Conservation (phyloP, 2,113 vertebrate species). For the Gasterosteus nipponicus region DNA sequence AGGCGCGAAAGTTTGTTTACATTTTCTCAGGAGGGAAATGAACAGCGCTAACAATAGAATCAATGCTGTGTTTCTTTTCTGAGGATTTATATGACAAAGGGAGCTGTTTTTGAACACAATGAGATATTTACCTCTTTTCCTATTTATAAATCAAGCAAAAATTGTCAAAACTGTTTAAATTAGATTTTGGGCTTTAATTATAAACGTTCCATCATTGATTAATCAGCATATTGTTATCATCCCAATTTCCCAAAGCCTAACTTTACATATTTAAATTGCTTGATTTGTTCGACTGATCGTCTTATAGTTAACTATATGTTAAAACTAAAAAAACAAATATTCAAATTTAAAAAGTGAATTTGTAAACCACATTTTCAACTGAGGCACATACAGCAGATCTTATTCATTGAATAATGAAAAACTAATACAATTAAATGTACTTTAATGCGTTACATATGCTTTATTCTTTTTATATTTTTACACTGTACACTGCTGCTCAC, state of each 20-base stretch:
- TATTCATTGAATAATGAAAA: neutral
- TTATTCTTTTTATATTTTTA: slow-evolving; percentile 82
- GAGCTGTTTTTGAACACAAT: neutral
- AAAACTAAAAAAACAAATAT: neutral
- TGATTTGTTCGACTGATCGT: neutral
- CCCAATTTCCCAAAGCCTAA: neutral
- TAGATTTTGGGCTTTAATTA: neutral
- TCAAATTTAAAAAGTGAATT: neutral
- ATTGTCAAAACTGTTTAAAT: neutral
- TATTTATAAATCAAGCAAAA: neutral
- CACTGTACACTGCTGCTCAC: slow-evolving; percentile 85
- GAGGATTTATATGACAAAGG: neutral
- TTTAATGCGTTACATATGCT: slow-evolving; percentile 74
- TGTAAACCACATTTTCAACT: neutral
- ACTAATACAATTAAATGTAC: slow-evolving; percentile 29
- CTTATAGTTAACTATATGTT: neutral
- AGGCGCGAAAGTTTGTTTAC: slow-evolving; percentile 83
- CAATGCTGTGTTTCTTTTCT: neutral
- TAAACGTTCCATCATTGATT: neutral
- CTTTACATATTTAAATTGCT: neutral
- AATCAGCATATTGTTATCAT: neutral
- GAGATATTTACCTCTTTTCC: neutral
- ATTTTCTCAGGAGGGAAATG: slow-evolving; percentile 40
- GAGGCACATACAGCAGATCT: neutral
- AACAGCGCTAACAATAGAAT: neutral